Base-by-base conservation (phyloP, 1,140 invertebrate genomes). In the Mylabris phalerata region DNA sequence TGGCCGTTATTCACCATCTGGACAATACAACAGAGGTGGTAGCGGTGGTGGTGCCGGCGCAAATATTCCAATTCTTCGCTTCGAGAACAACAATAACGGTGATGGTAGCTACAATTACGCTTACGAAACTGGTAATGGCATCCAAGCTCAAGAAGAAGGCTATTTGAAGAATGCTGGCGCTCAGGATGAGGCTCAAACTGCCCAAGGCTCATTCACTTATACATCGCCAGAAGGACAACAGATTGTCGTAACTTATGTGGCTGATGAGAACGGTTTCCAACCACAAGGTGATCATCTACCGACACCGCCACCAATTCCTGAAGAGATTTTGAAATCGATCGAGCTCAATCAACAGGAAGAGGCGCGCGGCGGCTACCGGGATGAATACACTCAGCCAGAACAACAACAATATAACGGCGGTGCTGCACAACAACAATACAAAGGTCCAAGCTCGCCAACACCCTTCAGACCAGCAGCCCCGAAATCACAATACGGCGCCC, bases 261-360 rank as follows among this genome's bases (percentile, higher is more conserved):
- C 85, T 40, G 84, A 86, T 64, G 82, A 86, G 65, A 84, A 84
- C 61, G 85, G 84, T n/a, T 86, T 84, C 71, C 68, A 78, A 42
- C 76, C 84, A 25, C 62, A 71, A n/a, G 81, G 81, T 25, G 79
- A 73, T 44, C 79, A 82, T 60, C 73, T 82, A 39, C 77, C 78
- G 7, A 71, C 77, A 3, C 74, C 82, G 9, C 80, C 79, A 1
- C 81, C 81, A 60, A 73, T 82, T 44, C 82, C 82, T 5, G 74
- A 73, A 38, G 75, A 71, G 3, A 82, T 82, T 66, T 56, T 78
- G 11, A 72, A 73, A 46, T 64, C 78, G 4, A 57, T 82, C n/a
- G 73, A 80, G 60, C 78, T 73, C 69, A 79, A 68, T 45, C 60
- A 58, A 6, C 65, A 61, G 4, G 67, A 66, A 49, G 67, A 67